Percentiles rank a stretch among this genome's conserved stretches.
Conservation (phyloP, 2,113 vertebrate genomes). For the Laterallus jamaicensis region DNA sequence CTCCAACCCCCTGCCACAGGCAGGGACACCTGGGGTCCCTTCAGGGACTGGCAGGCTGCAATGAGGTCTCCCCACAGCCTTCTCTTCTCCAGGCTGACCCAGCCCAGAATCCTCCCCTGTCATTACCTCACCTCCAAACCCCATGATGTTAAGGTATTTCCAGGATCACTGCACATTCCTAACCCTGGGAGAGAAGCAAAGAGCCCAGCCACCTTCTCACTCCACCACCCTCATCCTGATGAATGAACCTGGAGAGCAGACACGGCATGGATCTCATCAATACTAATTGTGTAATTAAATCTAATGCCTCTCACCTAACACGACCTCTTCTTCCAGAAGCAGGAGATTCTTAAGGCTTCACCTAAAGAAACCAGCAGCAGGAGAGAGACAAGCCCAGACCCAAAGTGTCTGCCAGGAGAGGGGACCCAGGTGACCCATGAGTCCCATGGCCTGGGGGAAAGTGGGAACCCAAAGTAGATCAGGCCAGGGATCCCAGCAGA, state of each 20-base stretch:
- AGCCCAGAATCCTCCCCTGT: neutral
- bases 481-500: neutral
- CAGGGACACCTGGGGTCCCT: no score
- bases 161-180: no score
- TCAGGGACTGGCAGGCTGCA: no score
- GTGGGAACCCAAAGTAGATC: neutral
- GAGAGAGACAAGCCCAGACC: neutral
- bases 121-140: neutral
- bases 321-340: neutral
- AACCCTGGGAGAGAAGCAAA: neutral
- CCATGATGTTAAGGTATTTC: neutral
- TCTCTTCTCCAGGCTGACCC: no score
- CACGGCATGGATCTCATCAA: neutral
- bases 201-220: neutral
- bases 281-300: neutral
- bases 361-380: neutral
- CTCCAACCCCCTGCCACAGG: no score
- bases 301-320: neutral
- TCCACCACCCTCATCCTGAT: neutral
- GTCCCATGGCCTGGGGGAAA: fast-evolving
- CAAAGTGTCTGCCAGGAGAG: fast-evolving
- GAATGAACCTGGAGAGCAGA: neutral
- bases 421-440: neutral
- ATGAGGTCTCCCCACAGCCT: no score
- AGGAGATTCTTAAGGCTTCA: neutral